Base-by-base conservation (phyloP, 2,888 invertebrate species). In the Homarus gammarus region DNA sequence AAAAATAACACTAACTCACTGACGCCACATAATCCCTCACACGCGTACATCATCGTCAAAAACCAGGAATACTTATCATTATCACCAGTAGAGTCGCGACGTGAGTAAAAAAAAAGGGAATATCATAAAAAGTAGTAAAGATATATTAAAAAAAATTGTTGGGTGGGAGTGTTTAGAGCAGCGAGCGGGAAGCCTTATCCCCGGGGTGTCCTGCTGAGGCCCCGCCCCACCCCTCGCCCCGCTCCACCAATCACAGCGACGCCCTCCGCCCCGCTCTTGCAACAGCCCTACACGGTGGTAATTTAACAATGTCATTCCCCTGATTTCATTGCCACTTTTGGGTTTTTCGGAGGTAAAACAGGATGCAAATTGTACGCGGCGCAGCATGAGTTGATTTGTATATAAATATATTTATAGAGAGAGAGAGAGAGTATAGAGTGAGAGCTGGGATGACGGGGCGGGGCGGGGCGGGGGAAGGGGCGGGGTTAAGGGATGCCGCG, bases 311-410 rank as follows among this genome's bases (percentile, higher is more conserved):
- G 75, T 75, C 75, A 75, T 75, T 40, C 75, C 75, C 49, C 75
- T 75, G 75, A 75, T 75, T 75, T 75, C 75, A 75, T 75, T 44
- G 49, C 75, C 75, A 40, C 75, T 75, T 44, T 75, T 75, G 75
- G 49, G 75, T 36, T 1, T 75, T 75, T 49, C 75, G 44, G 75
- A 44, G 33, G 75, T 75, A 75, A 75, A 75, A 75, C 49, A 44
- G 75, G 75, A 75, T 49, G 75, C 75, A 75, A 75, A 75, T 75
- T 75, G 75, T 44, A 75, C 36, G 49, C 44, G 27, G 44, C 31
- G 44, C 49, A 22, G 75, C 75, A 44, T 33, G 49, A 49, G 75
- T 44, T 44, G 75, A 31, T 64, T 49, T 49, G 40, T 75, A 75
- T 44, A 75, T 38, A 36, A 44, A 75, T 40, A 75, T 44, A 44